Evolutionary conservation across 2,888 invertebrate species (phyloP), one percentile per base, ranked within the genome.

Genomic region (Oscheius sp.): DNA sequence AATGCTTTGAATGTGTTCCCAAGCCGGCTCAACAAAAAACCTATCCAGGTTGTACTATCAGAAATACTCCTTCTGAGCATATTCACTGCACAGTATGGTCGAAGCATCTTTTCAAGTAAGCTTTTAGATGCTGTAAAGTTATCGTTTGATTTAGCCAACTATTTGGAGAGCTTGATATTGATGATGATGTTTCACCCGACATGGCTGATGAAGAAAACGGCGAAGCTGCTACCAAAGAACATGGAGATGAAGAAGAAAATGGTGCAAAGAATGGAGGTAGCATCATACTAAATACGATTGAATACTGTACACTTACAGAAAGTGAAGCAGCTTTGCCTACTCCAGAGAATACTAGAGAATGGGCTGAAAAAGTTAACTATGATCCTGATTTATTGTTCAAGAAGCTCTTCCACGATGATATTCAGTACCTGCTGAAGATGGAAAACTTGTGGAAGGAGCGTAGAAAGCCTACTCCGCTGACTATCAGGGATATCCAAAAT

Each of bases 81-180:
- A 96, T 99, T 83, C 99, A 99, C 90, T 99, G 99, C 89, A 96
- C 99, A 82, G 97, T 99, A 23, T 99, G 99, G 99, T 94, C 96
- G 0, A 99, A 99, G 89, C 96, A 97, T 91, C 92, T 99, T 12
- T 99, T 98, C 90, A 97, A 97, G 93, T 94, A 90, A 91, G 92
- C 58, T 13, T 6, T 18, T 13, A n/a, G 12, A 41, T 6, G 6
- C 43, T 46, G 5, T n/a, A 18, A n/a, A 13, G 18, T 45, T 27
- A 49, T 46, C 68, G 9, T 2, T 13, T 23, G 46, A 66, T 91
- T 18, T 88, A 95, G 94, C 90, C 98, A 99, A 90, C 91, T 99
- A 18, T 99, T 97, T 91, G 99, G 99, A 0, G 96, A 97, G 90
- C 93, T 93, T 76, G 96, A 96, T 89, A 94, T 95, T 0, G 97